These are phyloP conservation scores for Datnioides undecimradiatus DNA, from an alignment of 2,113 vertebrate species.

Conservation along the genomic window DNA sequence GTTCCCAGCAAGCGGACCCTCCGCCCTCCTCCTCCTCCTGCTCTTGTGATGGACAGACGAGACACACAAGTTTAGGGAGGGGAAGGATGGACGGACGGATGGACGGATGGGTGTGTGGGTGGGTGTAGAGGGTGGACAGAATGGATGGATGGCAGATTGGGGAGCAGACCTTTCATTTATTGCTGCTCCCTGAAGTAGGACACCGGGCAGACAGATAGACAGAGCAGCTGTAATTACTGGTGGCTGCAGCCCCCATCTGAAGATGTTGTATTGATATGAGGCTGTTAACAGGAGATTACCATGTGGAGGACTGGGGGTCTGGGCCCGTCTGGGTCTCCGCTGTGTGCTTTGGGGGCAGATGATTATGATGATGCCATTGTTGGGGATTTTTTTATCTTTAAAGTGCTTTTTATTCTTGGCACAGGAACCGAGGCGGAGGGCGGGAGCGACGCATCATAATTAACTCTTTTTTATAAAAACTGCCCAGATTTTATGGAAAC, in stretches of 20 bases:
- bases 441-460: not conserved
- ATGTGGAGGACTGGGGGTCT: constrained; percentile 29
- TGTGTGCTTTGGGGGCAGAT: constrained; percentile 1
- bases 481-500: not conserved
- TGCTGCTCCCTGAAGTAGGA: constrained; percentile 69
- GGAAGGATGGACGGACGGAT: not conserved
- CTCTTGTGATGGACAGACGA: constrained; percentile 57
- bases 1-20: constrained; percentile 24
- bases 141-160: constrained; percentile 60
- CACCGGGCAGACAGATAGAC: constrained; percentile 55
- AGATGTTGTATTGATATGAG: constrained; percentile 52
- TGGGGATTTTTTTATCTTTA: not conserved
- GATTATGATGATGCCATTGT: constrained; percentile 30
- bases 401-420: constrained; percentile 12
- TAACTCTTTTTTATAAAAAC: not conserved
- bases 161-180: constrained; percentile 53
- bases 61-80: constrained; percentile 46
- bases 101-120: constrained; percentile 21
- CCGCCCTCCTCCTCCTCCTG: constrained; percentile 30
- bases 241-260: constrained; percentile 15
- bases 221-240: constrained; percentile 60
- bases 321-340: constrained; percentile 42
- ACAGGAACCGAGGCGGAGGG: not conserved
- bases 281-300: constrained; percentile 60
- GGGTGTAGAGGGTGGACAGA: constrained; percentile 36